Base-by-base conservation (phyloP, 2,113 vertebrate species). In the Psittacula cyanocephala region DNA sequence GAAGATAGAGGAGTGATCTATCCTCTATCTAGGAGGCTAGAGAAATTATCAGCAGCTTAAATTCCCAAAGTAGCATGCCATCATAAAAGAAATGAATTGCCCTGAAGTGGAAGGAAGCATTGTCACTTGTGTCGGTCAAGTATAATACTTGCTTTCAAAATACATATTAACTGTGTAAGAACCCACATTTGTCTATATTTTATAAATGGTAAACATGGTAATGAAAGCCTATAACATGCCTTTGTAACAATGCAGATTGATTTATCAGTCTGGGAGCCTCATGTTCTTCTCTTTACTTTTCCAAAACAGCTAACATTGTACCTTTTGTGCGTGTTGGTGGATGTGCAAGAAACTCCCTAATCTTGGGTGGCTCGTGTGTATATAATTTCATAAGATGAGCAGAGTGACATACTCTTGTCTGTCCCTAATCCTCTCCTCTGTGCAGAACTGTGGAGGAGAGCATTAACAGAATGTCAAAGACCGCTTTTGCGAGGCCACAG, bases 401-500 rank as follows among this genome's bases (percentile, higher is more conserved):
- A n/a, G 60, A 60, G 17, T 3, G 22, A 18, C 31, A 78, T 80
- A 20, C 17, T 70, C 27, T 39, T 49, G 6, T 35, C 37, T 43
- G n/a, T 59, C 47, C 17, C 47, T 52, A 18, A 6, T 47, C 27
- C 17, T 53, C 5, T 62, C 9, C 72, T 50, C 68, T 52, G 27
- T 68, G 27, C 60, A 75, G 76, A 53, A 17, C 52, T 53, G 15
- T 17, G 15, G n/a, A 74, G 69, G 16, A 79, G 16, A 76, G 17
- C 43, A 9, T 27, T 63, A 47, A 63, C 72, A 47, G 25, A 23
- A 41, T 29, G 47, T 84, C 69, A 50, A 47, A 35, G 33, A 24
- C 37, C 78, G 18, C 11, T 23, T 79, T 81, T 75, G 64, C 0
- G 0, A 63, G 55, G 80, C 53, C 23, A 3, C 2, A 3, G 91